These are phyloP conservation scores for Drosophila subpulchrella DNA, from an alignment of 1,140 invertebrate species.

Conservation along the genomic window DNA sequence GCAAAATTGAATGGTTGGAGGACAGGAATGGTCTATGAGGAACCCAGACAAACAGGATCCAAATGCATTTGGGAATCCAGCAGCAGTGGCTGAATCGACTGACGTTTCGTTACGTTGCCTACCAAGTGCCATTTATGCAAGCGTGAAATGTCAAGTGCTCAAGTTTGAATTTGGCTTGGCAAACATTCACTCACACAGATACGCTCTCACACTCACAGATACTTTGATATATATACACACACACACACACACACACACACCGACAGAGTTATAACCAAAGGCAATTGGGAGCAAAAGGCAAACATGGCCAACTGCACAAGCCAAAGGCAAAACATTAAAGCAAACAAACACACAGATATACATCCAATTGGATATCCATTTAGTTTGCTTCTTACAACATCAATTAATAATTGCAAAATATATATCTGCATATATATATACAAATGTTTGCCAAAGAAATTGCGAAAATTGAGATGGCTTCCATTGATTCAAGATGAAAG, in stretches of 20 bases:
- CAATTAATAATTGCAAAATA: constrained; percentile 73
- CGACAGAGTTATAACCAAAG: constrained; percentile 7
- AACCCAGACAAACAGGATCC: background rate
- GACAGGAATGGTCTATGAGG: background rate
- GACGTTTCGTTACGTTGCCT: constrained; percentile 32
- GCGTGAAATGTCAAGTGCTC: constrained; percentile 80
- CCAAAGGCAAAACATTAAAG: constrained; percentile 33
- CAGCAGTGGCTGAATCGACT: constrained; percentile 10
- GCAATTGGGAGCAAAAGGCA: constrained; percentile 44
- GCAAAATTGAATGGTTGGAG: constrained; percentile 3
- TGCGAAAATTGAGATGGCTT: constrained; percentile 2
- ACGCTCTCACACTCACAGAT: background rate
- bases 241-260: constrained; percentile 11
- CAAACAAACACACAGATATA: constrained; percentile 16
- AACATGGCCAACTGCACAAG: constrained; percentile 40
- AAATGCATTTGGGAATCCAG: constrained; percentile 47
- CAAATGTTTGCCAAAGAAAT: constrained; percentile 20
- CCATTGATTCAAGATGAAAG: constrained; percentile 7
- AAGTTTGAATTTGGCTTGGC: constrained; percentile 67
- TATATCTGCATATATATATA: constrained; percentile 7
- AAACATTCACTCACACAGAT: constrained; percentile 36
- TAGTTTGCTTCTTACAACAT: constrained; percentile 45
- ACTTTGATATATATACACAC: background rate
- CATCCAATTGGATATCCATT: constrained; percentile 19
- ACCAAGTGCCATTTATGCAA: constrained; percentile 58